Percentiles rank a stretch among this genome's conserved stretches.
These are phyloP conservation scores for Cheilosia impressa DNA, from an alignment of 2,888 invertebrate species.

Conservation along the genomic window DNA sequence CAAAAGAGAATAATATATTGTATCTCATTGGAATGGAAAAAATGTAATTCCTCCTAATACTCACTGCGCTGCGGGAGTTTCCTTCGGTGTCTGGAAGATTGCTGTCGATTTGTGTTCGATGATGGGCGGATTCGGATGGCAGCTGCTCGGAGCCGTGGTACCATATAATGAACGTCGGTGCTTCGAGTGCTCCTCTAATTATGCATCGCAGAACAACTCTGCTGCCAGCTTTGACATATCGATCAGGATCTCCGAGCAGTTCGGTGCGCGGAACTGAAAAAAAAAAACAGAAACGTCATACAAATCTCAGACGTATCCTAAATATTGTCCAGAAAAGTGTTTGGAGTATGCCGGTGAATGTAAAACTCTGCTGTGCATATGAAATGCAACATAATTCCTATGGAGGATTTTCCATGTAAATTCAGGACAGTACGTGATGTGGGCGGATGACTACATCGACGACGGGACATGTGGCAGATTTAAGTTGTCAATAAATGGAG, in stretches of 20 bases:
- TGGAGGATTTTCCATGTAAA: slow-evolving; percentile 33
- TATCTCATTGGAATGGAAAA: slow-evolving; percentile 37
- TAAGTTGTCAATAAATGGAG: slow-evolving; percentile 70
- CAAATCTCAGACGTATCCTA: slow-evolving; percentile 14
- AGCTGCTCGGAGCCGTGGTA: slow-evolving; percentile 87
- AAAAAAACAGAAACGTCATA: slow-evolving; percentile 12
- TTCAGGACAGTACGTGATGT: slow-evolving; percentile 50
- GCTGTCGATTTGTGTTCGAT: slow-evolving; percentile 82
- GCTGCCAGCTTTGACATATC: slow-evolving; percentile 95
- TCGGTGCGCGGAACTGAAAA: slow-evolving; percentile 94
- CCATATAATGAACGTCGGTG: slow-evolving; percentile 97
- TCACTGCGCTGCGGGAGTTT: slow-evolving; percentile 82
- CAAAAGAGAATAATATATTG: slow-evolving; percentile 14
- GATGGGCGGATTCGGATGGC: slow-evolving; percentile 81
- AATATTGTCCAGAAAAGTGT: slow-evolving; percentile 46
- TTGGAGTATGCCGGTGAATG: slow-evolving; percentile 45
- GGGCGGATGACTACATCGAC: slow-evolving; percentile 8
- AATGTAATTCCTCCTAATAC: slow-evolving; percentile 62
- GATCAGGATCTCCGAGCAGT: slow-evolving; percentile 94
- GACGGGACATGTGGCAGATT: slow-evolving; percentile 58
- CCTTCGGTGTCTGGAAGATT: slow-evolving; percentile 80
- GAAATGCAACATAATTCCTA: slow-evolving; percentile 46
- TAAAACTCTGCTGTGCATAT: slow-evolving; percentile 60
- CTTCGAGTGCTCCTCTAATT: slow-evolving; percentile 94
- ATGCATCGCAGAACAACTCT: slow-evolving; percentile 94